phyloP scores from a whole-genome alignment of 2,797 vertebrate species.

The Alauda arvensis region DNA sequence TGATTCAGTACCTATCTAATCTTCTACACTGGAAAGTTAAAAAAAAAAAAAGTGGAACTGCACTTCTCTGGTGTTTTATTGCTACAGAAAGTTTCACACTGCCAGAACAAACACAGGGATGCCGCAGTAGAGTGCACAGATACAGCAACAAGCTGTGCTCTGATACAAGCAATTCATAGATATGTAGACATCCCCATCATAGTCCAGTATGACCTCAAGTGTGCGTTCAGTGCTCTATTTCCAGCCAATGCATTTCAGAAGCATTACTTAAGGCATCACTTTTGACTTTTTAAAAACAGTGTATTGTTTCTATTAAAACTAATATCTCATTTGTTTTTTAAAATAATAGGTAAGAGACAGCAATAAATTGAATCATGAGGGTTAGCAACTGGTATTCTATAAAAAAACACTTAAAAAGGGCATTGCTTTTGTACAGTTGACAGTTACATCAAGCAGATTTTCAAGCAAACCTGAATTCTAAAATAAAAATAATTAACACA shows the following conservation, averaged over 20 bases:
- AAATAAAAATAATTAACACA: neutral
- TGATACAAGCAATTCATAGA: neutral
- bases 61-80: neutral
- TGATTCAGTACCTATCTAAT: neutral
- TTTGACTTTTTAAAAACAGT: neutral
- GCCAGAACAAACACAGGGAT: neutral
- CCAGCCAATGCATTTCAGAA: neutral
- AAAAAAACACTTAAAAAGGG: neutral
- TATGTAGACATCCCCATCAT: fast-evolving
- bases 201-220: neutral
- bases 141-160: neutral
- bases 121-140: neutral
- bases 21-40: neutral
- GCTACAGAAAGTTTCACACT: neutral
- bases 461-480: neutral
- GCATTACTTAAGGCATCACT: neutral
- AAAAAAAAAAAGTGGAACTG: neutral
- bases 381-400: neutral
- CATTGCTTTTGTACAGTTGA: neutral
- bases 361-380: neutral
- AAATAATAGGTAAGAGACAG: neutral
- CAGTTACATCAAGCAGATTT: neutral
- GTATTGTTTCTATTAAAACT: neutral
- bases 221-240: neutral
- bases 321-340: neutral